These are phyloP conservation scores for Gobionotothen gibberifrons DNA, from an alignment of 2,797 vertebrate species.

Conservation along the genomic window DNA sequence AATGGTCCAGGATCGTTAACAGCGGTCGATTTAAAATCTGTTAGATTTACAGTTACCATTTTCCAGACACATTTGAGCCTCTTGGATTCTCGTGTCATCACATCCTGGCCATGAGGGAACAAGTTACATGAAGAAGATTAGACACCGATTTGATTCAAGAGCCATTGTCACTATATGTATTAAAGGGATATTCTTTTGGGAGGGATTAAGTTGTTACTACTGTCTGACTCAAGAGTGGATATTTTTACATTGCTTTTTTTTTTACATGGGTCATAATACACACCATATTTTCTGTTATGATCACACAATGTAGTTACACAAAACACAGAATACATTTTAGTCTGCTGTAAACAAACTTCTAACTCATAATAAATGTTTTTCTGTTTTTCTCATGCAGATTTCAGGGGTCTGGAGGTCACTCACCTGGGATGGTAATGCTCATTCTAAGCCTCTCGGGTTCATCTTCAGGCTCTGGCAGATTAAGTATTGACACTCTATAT, in stretches of 20 bases:
- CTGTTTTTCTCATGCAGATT: not conserved
- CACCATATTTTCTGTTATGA: not conserved
- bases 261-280: not conserved
- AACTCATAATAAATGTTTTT: too few relatives aligned
- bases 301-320: not conserved
- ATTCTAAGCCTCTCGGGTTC: constrained; percentile 3
- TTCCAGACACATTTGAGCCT: constrained; percentile 66
- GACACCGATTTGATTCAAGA: not conserved
- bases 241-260: not conserved
- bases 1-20: not conserved
- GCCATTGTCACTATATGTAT: not conserved
- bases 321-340: too few relatives aligned
- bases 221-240: not conserved
- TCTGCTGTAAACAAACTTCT: too few relatives aligned
- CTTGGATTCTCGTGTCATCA: constrained; percentile 49
- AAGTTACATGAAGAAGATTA: constrained; percentile 1
- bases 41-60: constrained; percentile 63
- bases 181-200: not conserved
- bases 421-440: constrained; percentile 72
- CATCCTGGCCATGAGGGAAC: constrained; percentile 64
- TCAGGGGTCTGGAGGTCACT: constrained; percentile 17
- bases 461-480: constrained; percentile 72
- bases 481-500: constrained; percentile 71
- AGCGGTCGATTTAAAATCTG: not conserved
- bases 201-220: not conserved